These are phyloP conservation scores for Pocillopora grandis DNA, from an alignment of 92 coral and sea anemone genomes.

Conservation along the genomic window DNA sequence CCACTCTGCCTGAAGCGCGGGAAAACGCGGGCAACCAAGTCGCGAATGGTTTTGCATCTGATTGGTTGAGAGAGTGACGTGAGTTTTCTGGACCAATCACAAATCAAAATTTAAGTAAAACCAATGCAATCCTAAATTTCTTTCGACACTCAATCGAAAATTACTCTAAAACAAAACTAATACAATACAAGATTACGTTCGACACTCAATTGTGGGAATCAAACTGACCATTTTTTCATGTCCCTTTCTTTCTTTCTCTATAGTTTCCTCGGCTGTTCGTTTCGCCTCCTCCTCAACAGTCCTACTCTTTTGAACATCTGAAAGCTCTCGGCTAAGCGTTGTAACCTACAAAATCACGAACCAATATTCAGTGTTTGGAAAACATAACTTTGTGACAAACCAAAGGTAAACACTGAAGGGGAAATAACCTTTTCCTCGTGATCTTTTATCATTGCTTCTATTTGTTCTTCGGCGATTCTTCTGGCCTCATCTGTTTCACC, in stretches of 20 bases:
- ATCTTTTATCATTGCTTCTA: constrained; percentile 55
- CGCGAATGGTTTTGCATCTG: no score
- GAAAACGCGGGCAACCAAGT: no score
- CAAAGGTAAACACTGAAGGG: neutral
- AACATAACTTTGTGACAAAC: neutral
- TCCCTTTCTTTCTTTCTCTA: constrained; percentile 59
- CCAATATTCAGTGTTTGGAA: neutral
- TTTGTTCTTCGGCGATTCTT: constrained; percentile 47
- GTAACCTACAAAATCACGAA: constrained; percentile 41
- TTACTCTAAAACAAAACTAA: no score
- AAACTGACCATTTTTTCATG: constrained; percentile 55
- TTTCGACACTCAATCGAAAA: no score
- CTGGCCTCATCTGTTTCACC: constrained; percentile 44
- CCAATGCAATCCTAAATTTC: no score
- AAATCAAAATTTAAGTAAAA: no score
- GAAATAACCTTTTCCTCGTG: constrained; percentile 50
- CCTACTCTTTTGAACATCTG: constrained; percentile 43
- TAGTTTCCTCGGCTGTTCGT: constrained; percentile 57
- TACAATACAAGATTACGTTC: no score
- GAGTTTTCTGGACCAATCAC: no score
- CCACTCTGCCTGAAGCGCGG: no score
- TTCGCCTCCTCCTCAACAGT: constrained; percentile 59
- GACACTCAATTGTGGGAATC: neutral
- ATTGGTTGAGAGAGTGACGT: no score
- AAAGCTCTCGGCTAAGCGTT: constrained; percentile 53